These are phyloP conservation scores for Schizotus pectinicornis DNA, from an alignment of 2,888 invertebrate species.

Conservation along the genomic window DNA sequence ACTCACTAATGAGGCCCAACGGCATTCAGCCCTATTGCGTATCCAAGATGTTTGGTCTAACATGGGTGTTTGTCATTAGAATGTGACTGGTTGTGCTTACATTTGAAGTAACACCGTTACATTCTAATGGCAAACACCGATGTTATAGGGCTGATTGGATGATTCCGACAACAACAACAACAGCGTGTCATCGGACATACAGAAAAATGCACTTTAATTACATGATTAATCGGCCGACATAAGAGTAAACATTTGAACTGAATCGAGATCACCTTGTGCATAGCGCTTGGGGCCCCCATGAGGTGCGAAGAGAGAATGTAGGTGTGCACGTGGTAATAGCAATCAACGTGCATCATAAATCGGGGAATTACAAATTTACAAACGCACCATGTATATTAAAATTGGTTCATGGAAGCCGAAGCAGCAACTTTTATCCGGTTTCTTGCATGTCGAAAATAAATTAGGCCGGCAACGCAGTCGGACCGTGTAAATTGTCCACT, in stretches of 20 bases:
- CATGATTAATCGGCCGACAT: neutral
- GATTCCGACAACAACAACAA: neutral
- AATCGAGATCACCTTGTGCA: conserved; percentile 17
- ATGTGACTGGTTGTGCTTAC: no score
- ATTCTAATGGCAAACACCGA: no score
- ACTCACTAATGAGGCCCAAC: no score
- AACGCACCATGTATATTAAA: conserved; percentile 32
- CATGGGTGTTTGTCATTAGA: no score
- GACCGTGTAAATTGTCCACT: conserved; percentile 5
- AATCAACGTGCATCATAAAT: conserved; percentile 36
- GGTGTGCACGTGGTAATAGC: conserved; percentile 36
- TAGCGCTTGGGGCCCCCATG: conserved; percentile 26
- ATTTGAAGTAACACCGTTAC: no score
- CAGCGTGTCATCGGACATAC: neutral
- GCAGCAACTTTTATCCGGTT: conserved; percentile 7
- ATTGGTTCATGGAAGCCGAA: conserved; percentile 33
- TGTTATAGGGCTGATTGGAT: no score
- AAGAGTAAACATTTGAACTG: conserved; percentile 5
- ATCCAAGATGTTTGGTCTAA: no score
- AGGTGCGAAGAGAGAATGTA: conserved; percentile 30
- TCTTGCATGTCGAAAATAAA: conserved; percentile 2
- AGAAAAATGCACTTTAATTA: conserved; percentile 10
- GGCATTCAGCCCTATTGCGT: no score
- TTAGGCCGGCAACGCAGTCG: neutral
- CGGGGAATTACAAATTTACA: conserved; percentile 35